phyloP scores from a whole-genome alignment of 2,113 vertebrate species.

The Ciconia boyciana region DNA sequence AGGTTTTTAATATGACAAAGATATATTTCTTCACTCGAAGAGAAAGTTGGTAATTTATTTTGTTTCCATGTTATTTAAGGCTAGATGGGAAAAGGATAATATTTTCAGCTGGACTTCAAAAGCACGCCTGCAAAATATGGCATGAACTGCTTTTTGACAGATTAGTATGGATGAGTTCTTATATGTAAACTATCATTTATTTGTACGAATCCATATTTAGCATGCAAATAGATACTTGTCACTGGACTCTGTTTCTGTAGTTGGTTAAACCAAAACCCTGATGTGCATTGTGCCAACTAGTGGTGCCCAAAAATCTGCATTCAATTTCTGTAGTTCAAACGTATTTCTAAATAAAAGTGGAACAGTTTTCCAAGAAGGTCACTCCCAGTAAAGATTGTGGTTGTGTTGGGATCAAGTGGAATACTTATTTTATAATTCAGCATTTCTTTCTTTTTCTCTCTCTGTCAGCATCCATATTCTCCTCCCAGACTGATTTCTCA shows the following conservation, averaged over 20 bases:
- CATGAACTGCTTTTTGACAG: neutral
- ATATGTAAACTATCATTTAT: slow-evolving; percentile 3
- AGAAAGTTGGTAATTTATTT: neutral
- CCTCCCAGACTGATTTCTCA: neutral
- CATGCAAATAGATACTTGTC: neutral
- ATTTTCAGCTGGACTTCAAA: slow-evolving; percentile 17
- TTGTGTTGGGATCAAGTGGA: neutral
- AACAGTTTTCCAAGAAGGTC: neutral
- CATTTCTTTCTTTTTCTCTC: neutral
- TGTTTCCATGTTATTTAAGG: neutral
- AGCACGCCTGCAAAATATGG: neutral
- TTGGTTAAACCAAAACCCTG: neutral
- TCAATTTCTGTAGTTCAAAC: neutral
- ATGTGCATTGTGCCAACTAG: neutral
- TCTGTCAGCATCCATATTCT: neutral
- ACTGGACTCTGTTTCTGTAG: neutral
- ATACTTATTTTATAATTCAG: neutral
- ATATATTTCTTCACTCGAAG: neutral
- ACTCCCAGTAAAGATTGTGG: neutral
- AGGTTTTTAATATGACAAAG: neutral
- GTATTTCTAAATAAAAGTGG: neutral
- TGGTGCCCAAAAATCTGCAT: neutral
- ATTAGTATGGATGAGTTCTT: neutral
- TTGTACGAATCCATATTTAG: neutral
- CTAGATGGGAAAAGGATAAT: neutral